Percentiles rank a stretch among this genome's conserved stretches.
Evolutionary conservation across 2,888 invertebrate genomes (phyloP).

Genomic region (Tetrapedia diversipes): DNA sequence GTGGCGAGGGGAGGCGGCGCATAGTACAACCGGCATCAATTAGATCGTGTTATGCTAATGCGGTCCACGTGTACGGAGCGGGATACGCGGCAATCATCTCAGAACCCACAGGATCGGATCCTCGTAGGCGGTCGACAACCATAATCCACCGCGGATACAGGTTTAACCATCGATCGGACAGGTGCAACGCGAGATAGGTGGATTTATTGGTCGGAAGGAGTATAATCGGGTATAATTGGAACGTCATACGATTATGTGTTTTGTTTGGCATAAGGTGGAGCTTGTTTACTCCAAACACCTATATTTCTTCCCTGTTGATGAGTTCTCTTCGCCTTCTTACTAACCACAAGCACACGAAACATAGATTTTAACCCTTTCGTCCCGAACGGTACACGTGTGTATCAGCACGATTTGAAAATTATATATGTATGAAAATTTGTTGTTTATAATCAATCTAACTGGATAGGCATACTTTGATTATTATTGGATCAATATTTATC

Average conservation of each 20-base stretch:
- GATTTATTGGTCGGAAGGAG: slow-evolving; percentile 38
- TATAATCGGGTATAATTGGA: slow-evolving; percentile 42
- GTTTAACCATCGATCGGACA: slow-evolving; percentile 49
- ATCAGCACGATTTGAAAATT: no score
- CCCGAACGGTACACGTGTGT: no score
- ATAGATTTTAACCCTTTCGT: no score
- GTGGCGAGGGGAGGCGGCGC: slow-evolving; percentile 41
- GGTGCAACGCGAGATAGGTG: slow-evolving; percentile 54
- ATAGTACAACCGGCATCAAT: slow-evolving; percentile 67
- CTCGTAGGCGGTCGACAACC: slow-evolving; percentile 66
- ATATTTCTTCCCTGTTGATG: no score
- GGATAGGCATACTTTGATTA: no score
- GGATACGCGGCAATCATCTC: slow-evolving; percentile 60
- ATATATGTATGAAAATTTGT: no score
- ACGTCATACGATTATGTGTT: neutral
- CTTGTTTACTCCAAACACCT: no score
- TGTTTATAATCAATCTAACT: no score
- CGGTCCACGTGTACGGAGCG: slow-evolving; percentile 42
- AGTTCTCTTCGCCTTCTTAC: no score
- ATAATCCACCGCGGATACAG: slow-evolving; percentile 49
- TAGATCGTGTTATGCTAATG: slow-evolving; percentile 77
- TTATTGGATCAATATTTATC: no score
- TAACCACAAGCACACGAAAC: no score
- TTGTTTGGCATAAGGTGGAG: neutral
- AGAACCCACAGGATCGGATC: slow-evolving; percentile 42